Evolutionary conservation across 1,140 invertebrate species (phyloP), one percentile per base, ranked within the genome.

Genomic region (Plodia interpunctella): DNA sequence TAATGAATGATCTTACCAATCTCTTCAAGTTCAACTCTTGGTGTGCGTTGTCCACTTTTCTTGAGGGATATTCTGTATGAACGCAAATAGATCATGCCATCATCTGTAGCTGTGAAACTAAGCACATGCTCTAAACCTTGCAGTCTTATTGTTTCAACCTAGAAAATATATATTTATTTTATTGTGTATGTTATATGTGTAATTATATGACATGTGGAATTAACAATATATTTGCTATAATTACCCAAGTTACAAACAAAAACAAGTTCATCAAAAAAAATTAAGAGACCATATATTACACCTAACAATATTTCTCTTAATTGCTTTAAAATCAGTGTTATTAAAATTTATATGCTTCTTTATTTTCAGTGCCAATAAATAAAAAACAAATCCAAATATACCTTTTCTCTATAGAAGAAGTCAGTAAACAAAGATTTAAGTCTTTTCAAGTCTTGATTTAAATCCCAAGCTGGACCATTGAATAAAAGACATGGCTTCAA

Each of bases 91-190:
- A 99, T 94, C 70, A 92, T 94, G 55, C 95, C 94, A 66, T 96
- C 94, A 25, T 92, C 89, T 2, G 93, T 90, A 21, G 95, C 94
- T 25, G 97, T 97, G 69, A 99, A 97, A 79, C 94, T 95, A 5
- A 99, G 86, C 0, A 97, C 95, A 91, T 99, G 96, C 85, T 99
- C 98, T 44, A 99, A 90, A 5, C 98, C 98, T 79, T 97, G 95
- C 0, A 99, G 86, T 62, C 97, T 92, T 52, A 99, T 92, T 49
- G 93, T 92, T 57, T 94, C 92, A 0, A 96, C 92, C 90, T 91
- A 66, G 19, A 80, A 82, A 49, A 49, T 56, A 57, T 17, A 15
- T 44, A n/a, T n/a, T n/a, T n/a, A n/a, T n/a, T n/a, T n/a, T n/a
- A n/a, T n/a, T n/a, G n/a, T n/a, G n/a, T n/a, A n/a, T n/a, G n/a